Evolutionary conservation across 2,797 vertebrate genomes (phyloP).

Genomic region (Masticophis lateralis): DNA sequence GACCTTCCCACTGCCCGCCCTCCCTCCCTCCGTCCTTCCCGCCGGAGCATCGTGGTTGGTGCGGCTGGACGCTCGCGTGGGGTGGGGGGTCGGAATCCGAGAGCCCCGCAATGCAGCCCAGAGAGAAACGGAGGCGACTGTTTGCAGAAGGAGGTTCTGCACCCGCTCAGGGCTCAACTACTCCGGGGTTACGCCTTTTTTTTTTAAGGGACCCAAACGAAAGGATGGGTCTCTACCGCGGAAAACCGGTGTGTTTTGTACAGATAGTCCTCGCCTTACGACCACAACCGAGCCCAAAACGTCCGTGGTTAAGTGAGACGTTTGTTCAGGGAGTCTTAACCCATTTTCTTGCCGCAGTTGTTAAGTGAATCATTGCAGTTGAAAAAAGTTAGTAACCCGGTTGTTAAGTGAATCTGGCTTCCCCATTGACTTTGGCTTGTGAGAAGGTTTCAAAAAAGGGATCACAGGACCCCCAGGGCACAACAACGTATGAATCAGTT

Average conservation of each 20-base stretch:
- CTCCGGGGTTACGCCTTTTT: too few species aligned
- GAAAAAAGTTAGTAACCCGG: background rate
- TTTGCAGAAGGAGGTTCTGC: too few species aligned
- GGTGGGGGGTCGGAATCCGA: background rate
- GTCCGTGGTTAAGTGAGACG: background rate
- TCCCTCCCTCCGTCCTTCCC: background rate
- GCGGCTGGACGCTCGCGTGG: too few species aligned
- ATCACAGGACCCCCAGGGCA: too few species aligned
- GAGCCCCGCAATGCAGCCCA: background rate
- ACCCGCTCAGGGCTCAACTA: background rate
- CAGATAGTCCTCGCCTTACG: background rate
- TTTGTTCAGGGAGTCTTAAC: background rate
- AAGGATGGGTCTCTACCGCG: background rate
- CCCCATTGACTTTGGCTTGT: background rate
- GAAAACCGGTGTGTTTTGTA: background rate
- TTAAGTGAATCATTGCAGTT: background rate
- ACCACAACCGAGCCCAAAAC: background rate
- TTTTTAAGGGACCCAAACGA: background rate
- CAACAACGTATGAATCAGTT: background rate
- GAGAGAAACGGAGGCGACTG: background rate
- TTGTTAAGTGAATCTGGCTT: background rate
- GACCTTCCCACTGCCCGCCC: background rate
- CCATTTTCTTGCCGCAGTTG: background rate
- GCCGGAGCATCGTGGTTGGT: accelerated
- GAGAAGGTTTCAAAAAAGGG: too few species aligned